Evolutionary conservation across 2,888 invertebrate species (phyloP), one percentile per base, ranked within the genome.

Genomic region (Crocallis elinguaria): DNA sequence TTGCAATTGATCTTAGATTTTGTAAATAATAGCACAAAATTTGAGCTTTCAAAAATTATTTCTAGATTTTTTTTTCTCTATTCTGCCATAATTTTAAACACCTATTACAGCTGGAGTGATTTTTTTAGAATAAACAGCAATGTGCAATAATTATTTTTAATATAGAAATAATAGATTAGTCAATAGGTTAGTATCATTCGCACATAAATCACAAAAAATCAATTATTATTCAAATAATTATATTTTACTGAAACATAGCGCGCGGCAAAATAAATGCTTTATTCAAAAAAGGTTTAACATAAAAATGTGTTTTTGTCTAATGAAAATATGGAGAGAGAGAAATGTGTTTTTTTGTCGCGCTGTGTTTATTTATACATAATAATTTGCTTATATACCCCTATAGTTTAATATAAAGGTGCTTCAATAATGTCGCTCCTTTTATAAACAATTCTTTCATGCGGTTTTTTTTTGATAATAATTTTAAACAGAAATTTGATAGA

Each of bases 61-160:
- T 38, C 5, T 64, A 53, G 56, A 58, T 48, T 51, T 51, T 62
- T 52, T 37, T 44, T 44, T 17, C 17, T n/a, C n/a, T 33, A 13
- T n/a, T 42, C 4, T 23, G 30, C 36, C 29, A 23, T 41, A 21
- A 29, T 54, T 48, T 42, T 35, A 19, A 70, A 61, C 66, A 62
- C 72, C 70, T 68, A 62, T 57, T 63, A 42, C 56, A 62, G 55
- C 62, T 72, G 69, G 71, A 67, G 53, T 61, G 63, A 62, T 58
- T 52, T 56, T 48, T 43, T 29, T 49, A 55, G 16, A 49, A 39
- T 39, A 44, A 11, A 46, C 23, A 42, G 37, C 16, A 45, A 41
- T 12, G 21, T 16, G 17, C 9, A 39, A 45, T 21, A 6, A 16
- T 9, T 37, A 17, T 25, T 36, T 50, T 42, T 25, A 38, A 30